Evolutionary conservation across 2,113 vertebrate species (phyloP), one percentile per base, ranked within the genome.

Genomic region (Chitala chitala): DNA sequence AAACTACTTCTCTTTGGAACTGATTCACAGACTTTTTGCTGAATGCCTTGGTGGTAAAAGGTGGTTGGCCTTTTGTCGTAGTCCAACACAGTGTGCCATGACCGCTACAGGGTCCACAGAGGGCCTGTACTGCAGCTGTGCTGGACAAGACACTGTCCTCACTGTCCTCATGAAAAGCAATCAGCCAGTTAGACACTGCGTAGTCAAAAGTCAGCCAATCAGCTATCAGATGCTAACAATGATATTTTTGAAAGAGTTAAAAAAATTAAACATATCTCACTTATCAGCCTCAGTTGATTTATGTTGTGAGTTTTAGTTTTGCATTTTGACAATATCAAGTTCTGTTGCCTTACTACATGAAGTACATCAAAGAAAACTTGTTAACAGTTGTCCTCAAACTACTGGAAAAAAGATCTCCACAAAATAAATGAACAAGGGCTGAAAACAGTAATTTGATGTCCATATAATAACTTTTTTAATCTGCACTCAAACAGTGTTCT

Each of bases 1-100:
- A 33, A 63, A 20, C 33, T 38, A 33, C 38, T 63, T 63, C 59
- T 31, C 56, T 31, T 59, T 31, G 56, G 33, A 59, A 59, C 56
- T 59, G 33, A 59, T 59, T 31, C 26, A 31, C 20, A 4, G 29
- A 24, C 59, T 63, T 63, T 63, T 63, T 63, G 59, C 33, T 33
- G 38, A 63, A 53, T 31, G 72, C 63, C 63, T 44, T 58, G 26
- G 63, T 58, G 56, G 72, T 50, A 46, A 74, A 51, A 46, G 59
- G 71, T n/a, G 44, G 46, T 48, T 61, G 59, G 59, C 59, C 31
- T 38, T 63, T 63, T n/a, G 59, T 33, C 38, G 33, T 36, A 20
- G 33, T 63, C 31, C 59, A 6, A 29, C 31, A 33, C 59, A 63
- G 33, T 22, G 5, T 63, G 59, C 59, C 59, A 63, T 63, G 38